These are phyloP conservation scores for Carposina sasakii DNA, from an alignment of 1,140 invertebrate species.

Conservation along the genomic window DNA sequence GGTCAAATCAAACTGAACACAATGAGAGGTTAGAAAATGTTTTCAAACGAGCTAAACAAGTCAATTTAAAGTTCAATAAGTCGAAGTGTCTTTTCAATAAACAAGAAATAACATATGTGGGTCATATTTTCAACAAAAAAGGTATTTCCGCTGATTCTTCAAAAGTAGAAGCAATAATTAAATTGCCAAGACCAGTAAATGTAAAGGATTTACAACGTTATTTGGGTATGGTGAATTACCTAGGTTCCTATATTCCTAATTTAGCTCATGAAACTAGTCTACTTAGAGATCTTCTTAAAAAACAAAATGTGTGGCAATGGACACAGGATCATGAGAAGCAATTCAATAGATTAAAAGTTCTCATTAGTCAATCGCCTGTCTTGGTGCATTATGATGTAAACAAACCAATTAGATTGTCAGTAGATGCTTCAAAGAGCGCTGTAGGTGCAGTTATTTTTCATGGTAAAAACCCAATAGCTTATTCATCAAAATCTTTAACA, in stretches of 20 bases:
- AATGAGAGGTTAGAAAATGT: constrained; percentile 10
- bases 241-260: constrained; percentile 13
- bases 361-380: constrained; percentile 23
- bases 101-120: constrained; percentile 8
- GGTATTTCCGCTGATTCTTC: constrained; percentile 2
- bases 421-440: constrained; percentile 29
- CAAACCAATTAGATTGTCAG: constrained; percentile 23
- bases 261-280: constrained; percentile 7
- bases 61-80: constrained; percentile 11
- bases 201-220: constrained; percentile 15
- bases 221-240: constrained; percentile 19
- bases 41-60: constrained; percentile 2
- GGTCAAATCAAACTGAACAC: constrained; percentile 2
- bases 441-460: constrained; percentile 33
- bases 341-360: constrained; percentile 34
- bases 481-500: constrained; percentile 34
- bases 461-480: constrained; percentile 34
- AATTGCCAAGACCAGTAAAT: constrained; percentile 11
- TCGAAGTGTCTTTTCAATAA: constrained; percentile 5
- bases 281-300: constrained; percentile 2
- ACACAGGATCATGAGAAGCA: constrained; percentile 17
- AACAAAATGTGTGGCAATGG: constrained; percentile 12
- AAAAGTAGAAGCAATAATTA: constrained; percentile 10
- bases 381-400: constrained; percentile 16
- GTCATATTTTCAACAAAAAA: constrained; percentile 8